Percentiles rank a stretch among this genome's conserved stretches.
These are phyloP conservation scores for Trypoxylon attenuatum DNA, from an alignment of 2,888 invertebrate genomes.

Conservation along the genomic window DNA sequence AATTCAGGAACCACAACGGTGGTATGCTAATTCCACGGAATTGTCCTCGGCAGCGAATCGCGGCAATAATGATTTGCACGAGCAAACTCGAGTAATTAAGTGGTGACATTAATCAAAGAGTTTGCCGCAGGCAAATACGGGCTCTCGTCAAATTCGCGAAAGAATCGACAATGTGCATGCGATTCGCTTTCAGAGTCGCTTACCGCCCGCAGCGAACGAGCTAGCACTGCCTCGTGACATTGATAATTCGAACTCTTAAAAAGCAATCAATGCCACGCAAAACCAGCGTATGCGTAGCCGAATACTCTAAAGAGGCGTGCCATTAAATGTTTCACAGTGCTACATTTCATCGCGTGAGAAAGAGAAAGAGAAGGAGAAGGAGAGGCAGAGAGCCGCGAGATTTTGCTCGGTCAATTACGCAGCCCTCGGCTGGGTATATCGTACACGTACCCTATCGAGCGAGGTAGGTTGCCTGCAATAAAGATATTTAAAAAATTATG, in stretches of 20 bases:
- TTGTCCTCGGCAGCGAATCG: conserved; percentile 48
- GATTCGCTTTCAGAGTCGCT: neutral
- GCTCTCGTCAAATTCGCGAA: too few species aligned
- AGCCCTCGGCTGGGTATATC: conserved; percentile 4
- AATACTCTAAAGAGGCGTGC: conserved; percentile 9
- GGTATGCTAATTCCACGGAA: conserved; percentile 28
- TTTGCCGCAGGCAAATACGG: conserved; percentile 29
- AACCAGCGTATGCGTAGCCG: conserved; percentile 6
- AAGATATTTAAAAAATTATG: conserved; percentile 61
- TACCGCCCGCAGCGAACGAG: neutral
- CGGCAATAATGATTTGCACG: conserved; percentile 24
- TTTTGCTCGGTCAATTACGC: conserved; percentile 49
- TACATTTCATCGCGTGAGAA: conserved; percentile 43
- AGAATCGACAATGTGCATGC: too few species aligned
- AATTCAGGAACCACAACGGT: conserved; percentile 49
- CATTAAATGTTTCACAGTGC: conserved; percentile 46
- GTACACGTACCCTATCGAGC: conserved; percentile 15
- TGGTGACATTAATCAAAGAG: conserved; percentile 21
- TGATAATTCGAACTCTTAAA: conserved; percentile 4
- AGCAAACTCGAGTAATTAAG: conserved; percentile 32
- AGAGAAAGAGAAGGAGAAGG: too few species aligned
- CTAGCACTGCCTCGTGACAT: neutral
- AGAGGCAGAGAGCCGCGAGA: conserved; percentile 35
- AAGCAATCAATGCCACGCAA: conserved; percentile 14
- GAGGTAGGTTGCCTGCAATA: conserved; percentile 39